phyloP scores from a whole-genome alignment of 2,113 vertebrate genomes.

The Phocoena phocoena region DNA sequence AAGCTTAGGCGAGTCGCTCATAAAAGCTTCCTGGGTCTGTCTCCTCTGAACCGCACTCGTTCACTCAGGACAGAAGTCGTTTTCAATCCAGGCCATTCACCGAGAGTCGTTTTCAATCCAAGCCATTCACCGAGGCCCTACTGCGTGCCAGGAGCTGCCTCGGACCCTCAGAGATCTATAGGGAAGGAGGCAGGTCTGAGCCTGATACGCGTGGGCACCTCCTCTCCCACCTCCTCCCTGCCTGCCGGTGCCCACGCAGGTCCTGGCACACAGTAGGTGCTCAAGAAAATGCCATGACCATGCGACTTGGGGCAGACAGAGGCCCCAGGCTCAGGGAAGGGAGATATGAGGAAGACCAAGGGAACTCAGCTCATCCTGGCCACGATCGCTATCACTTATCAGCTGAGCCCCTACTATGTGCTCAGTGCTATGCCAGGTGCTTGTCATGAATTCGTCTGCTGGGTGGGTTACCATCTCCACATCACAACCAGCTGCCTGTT shows the following conservation, averaged over 20 bases:
- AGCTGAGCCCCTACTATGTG: neutral
- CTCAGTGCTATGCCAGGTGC: neutral
- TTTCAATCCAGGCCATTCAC: neutral
- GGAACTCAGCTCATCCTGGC: accelerated
- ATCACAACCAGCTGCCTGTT: accelerated
- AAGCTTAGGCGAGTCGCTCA: too few relatives aligned
- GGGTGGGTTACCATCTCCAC: accelerated
- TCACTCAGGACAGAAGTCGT: neutral
- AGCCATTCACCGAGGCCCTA: neutral
- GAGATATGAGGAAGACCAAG: accelerated
- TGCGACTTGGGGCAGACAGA: neutral
- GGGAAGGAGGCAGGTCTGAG: neutral
- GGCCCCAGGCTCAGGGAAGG: neutral
- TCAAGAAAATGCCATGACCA: accelerated
- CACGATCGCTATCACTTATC: accelerated
- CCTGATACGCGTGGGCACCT: neutral
- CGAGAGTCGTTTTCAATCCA: neutral
- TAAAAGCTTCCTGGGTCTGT: neutral
- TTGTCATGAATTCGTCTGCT: accelerated
- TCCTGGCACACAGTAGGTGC: neutral
- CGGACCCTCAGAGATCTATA: neutral
- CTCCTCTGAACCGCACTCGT: neutral
- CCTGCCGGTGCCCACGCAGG: neutral
- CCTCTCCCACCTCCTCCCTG: too few relatives aligned
- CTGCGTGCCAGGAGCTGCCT: neutral